Evolutionary conservation across 2,113 vertebrate genomes (phyloP).

Genomic region (Arizona elegans): DNA sequence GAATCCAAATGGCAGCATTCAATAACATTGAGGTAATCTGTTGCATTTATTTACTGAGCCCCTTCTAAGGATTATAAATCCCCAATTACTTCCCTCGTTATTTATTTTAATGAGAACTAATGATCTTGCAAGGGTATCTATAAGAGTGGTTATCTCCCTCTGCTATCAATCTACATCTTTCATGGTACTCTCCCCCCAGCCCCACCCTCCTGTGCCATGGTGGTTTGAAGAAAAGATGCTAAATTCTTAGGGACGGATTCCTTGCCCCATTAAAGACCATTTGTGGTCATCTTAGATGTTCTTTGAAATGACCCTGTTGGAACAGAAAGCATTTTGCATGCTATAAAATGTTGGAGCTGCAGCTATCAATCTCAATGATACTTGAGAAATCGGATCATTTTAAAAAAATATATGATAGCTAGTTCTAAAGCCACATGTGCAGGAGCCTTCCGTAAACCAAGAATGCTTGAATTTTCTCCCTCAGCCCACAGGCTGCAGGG

Average conservation of each 20-base stretch:
- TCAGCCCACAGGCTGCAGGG: not conserved
- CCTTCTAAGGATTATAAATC: conserved; percentile 61
- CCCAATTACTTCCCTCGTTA: conserved; percentile 50
- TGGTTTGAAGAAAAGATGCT: not conserved
- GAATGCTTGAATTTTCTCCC: not conserved
- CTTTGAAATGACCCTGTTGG: not conserved
- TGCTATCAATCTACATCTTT: not conserved
- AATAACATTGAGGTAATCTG: conserved; percentile 57
- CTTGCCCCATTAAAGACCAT: not conserved
- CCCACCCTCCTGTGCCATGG: not conserved
- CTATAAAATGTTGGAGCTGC: not conserved
- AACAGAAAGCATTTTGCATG: not conserved
- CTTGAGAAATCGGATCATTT: not conserved
- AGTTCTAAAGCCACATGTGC: not conserved
- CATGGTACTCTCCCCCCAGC: not conserved
- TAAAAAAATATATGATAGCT: not conserved
- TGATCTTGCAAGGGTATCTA: conserved; percentile 10
- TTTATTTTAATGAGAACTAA: conserved; percentile 51
- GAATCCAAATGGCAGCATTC: conserved; percentile 52
- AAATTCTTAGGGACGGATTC: not conserved
- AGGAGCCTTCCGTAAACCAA: not conserved
- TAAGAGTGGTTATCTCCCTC: not conserved
- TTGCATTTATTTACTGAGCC: conserved; percentile 63
- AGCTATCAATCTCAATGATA: not conserved
- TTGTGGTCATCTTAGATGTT: not conserved